Evolutionary conservation across 2,888 invertebrate genomes (phyloP), one percentile per base, ranked within the genome.

Genomic region (Archips xylosteana): DNA sequence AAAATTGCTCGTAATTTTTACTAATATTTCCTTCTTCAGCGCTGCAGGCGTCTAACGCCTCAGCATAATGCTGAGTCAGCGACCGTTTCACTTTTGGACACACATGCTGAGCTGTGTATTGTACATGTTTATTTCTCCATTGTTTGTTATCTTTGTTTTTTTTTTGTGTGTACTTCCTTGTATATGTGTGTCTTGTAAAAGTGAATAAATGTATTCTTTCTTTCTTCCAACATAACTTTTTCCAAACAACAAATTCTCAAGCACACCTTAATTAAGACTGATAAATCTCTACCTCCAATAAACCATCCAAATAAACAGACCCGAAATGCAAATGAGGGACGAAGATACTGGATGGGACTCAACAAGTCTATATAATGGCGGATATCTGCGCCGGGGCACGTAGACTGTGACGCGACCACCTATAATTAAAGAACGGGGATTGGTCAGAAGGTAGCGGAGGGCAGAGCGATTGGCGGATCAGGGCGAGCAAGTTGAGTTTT

Each of bases 351-450:
- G 32, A 13, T 8, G 39, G 62, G 63, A 70, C 59, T 68, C 63
- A 73, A 73, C 73, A 69, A 73, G 73, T 73, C 68, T 63, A 57
- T 69, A 60, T 73, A 73, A 63, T 42, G n/a, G 71, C n/a, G 61
- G 45, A 34, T 63, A 63, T 57, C 54, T 54, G 62, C n/a, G 67
- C 62, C 47, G 61, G 10, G 59, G 68, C 73, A 73, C 73, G 73
- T 73, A 64, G 61, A 42, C 39, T 39, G 39, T 39, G 39, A 39
- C 4, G 39, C 54, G 62, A 68, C 72, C 72, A 73, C 68, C 72
- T 64, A 68, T 73, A 69, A 69, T 73, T 69, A 73, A 69, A 73
- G 61, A 66, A 9, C 10, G 13, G 15, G 45, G 68, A 39, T 5
- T 49, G 59, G 68, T 12, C 8, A 8, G 62, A 54, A 42, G 13